Evolutionary conservation across 2,888 invertebrate genomes (phyloP), one percentile per base, ranked within the genome.

Genomic region (Osmoderma eremita): DNA sequence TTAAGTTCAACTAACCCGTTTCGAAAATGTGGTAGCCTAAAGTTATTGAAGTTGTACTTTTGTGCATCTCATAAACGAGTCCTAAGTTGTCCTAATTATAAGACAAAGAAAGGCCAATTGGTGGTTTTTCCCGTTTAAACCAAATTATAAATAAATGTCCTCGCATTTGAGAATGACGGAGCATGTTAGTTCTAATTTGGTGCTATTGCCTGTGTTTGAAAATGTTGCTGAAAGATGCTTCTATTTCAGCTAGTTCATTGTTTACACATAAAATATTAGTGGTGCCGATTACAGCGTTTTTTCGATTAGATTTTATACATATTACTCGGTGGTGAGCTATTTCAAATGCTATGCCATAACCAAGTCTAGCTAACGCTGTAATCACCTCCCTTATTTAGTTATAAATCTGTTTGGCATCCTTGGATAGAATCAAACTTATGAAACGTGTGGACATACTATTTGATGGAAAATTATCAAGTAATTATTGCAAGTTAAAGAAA

Each of bases 81-180:
- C 13, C 45, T n/a, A n/a, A n/a, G 8, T 13, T 48, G 58, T 30
- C 58, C 58, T 48, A 61, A 61, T 61, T 61, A 54, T 61, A 36
- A 61, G 45, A 61, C 58, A 61, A 61, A 61, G 58, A 61, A 61
- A 61, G 4, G 22, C 24, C 18, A 42, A 53, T 56, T 49, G 58
- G 50, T 56, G 65, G 65, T 49, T 65, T n/a, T 65, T 65, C 39
- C 65, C 65, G 38, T 50, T 65, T 65, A 39, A 38, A 30, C 51
- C 10, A n/a, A 10, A 38, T 56, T 65, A 58, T 39, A 58, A 65
- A 65, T 65, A 65, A n/a, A 18, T 65, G 48, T 58, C 48, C 49
- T 24, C 38, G 36, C 4, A 13, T 8, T 38, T 13, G 15, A 65
- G 42, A 17, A 63, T 50, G 30, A 63, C 38, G 30, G 22, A 18